Base-by-base conservation (phyloP, 2,888 invertebrate species). In the Leucania comma region DNA sequence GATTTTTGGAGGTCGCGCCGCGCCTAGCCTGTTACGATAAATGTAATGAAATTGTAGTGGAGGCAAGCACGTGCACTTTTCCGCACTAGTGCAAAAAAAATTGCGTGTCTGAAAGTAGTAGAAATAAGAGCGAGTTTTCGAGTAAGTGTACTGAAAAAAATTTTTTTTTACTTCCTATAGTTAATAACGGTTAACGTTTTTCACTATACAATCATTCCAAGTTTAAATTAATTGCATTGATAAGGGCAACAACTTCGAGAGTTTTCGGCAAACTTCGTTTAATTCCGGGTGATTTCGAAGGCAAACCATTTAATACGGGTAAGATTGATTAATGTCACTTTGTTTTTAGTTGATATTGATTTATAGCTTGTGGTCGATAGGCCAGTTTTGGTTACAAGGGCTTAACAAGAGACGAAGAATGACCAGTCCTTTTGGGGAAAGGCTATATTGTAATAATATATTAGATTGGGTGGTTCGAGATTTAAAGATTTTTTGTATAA, bases 311-410 rank as follows among this genome's bases (percentile, higher is more conserved):
- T 69, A 80, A 64, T 65, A 70, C 48, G 64, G 58, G 35, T 72
- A 53, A 72, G 74, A 81, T 84, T 84, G 79, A 81, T 84, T 74
- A 82, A 84, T 80, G 68, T 64, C 68, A 70, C 58, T 77, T 75
- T 62, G 61, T 71, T 66, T 83, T 78, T 61, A 65, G 75, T 58
- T 53, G 9, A 56, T 67, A 75, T 74, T 83, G 79, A 81, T 81
- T 77, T 66, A 81, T 77, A 32, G 69, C 9, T 54, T 35, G 69
- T 60, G 53, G 56, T 22, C 20, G 42, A 56, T 32, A 53, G 14
- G 46, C 10, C 50, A 46, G 58, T 20, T 76, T 60, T 53, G 14
- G 56, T 59, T 56, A n/a, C n/a, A 58, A 24, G 22, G n/a, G 48
- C 10, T 71, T 62, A 62, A 24, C 46, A 63, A 66, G 58, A 57